Conservation (phyloP, 1,140 invertebrate genomes). For the Drosophila insularis region DNA sequence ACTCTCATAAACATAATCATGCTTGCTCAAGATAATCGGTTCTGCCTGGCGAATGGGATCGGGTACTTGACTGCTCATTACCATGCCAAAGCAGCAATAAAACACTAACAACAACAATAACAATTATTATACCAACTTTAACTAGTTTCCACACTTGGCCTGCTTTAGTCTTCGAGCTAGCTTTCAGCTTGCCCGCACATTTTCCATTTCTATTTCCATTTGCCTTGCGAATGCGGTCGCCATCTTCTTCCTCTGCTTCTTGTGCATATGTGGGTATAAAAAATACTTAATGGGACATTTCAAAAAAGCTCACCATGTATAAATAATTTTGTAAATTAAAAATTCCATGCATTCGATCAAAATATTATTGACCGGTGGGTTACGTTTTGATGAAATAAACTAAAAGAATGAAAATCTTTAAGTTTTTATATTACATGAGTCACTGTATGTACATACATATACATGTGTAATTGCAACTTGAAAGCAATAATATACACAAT, state of each 20-base stretch:
- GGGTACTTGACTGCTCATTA: conserved; percentile 63
- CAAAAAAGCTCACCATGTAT: no score
- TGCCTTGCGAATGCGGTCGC: conserved; percentile 77
- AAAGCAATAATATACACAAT: conserved; percentile 38
- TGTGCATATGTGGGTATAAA: conserved; percentile 28
- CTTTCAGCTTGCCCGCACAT: conserved; percentile 69
- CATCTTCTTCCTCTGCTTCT: conserved; percentile 31
- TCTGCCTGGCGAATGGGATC: conserved; percentile 29
- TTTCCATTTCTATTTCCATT: conserved; percentile 76
- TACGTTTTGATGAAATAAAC: not conserved
- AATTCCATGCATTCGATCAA: no score
- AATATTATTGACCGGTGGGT: not conserved
- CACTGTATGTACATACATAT: not conserved
- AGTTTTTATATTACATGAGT: not conserved
- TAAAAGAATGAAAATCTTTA: not conserved
- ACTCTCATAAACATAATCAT: conserved; percentile 77
- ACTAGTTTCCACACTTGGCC: conserved; percentile 80
- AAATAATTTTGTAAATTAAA: not conserved
- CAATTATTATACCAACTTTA: conserved; percentile 76
- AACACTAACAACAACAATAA: conserved; percentile 63
- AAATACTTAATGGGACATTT: no score
- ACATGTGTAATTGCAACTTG: conserved; percentile 28
- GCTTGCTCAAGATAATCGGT: conserved; percentile 77
- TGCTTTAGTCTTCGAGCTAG: conserved; percentile 60
- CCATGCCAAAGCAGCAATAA: conserved; percentile 53